These are phyloP conservation scores for Coenonympha glycerion DNA, from an alignment of 2,888 invertebrate genomes.

Conservation along the genomic window DNA sequence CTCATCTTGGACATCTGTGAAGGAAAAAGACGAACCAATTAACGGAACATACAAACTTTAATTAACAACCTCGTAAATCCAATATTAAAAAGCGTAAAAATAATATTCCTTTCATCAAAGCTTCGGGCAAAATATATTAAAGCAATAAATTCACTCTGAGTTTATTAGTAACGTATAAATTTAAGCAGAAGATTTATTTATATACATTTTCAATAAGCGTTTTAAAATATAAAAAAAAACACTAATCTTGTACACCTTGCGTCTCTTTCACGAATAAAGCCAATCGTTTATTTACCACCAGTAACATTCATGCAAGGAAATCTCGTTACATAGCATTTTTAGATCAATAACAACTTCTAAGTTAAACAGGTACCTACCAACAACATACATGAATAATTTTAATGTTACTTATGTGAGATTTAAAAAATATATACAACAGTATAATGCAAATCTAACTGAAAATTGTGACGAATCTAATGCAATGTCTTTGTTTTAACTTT, in stretches of 20 bases:
- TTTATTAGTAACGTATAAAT: too few relatives aligned
- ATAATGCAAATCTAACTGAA: background rate
- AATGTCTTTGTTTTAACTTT: too few relatives aligned
- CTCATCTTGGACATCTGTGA: conserved; percentile 84
- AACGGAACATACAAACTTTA: conserved; percentile 24
- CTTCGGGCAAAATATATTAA: conserved; percentile 17
- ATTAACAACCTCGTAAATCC: conserved; percentile 8
- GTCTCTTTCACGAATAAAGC: conserved; percentile 13
- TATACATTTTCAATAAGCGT: conserved; percentile 21
- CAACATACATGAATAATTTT: conserved; percentile 6
- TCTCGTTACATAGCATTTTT: conserved; percentile 59
- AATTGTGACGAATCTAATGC: too few relatives aligned
- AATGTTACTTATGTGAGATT: background rate
- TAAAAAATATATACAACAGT: background rate
- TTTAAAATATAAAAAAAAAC: conserved; percentile 8
- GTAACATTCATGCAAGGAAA: conserved; percentile 73
- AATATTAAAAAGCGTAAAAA: conserved; percentile 20
- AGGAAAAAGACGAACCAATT: conserved; percentile 76
- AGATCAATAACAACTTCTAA: conserved; percentile 16
- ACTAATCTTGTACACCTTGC: conserved; percentile 15
- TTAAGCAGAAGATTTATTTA: conserved; percentile 17
- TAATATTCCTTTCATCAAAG: conserved; percentile 1
- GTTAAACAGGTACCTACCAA: conserved; percentile 9
- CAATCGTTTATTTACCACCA: conserved; percentile 25
- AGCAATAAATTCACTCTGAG: conserved; percentile 15